Percentiles rank a stretch among this genome's conserved stretches.
These are phyloP conservation scores for Diachrysia chrysitis DNA, from an alignment of 2,888 invertebrate species.

Conservation along the genomic window DNA sequence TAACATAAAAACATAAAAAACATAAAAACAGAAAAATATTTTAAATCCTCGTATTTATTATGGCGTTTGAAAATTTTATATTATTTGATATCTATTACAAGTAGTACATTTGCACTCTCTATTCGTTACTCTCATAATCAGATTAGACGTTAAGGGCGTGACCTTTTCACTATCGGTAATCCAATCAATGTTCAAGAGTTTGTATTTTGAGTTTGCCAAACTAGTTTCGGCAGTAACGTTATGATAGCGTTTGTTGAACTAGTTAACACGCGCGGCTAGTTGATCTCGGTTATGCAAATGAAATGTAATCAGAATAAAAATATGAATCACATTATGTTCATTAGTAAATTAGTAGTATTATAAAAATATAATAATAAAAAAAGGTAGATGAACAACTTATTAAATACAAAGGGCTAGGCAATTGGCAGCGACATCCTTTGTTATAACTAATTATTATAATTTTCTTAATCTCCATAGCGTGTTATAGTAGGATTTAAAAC, in stretches of 20 bases:
- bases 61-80: too few relatives aligned
- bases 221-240: neutral
- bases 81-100: too few relatives aligned
- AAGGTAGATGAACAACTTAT: too few relatives aligned
- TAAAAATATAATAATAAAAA: too few relatives aligned
- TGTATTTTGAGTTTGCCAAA: neutral
- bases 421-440: too few relatives aligned
- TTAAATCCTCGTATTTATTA: too few relatives aligned
- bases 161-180: neutral
- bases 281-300: neutral
- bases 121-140: neutral
- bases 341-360: neutral
- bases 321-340: neutral
- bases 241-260: neutral
- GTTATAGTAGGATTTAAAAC: neutral
- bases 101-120: too few relatives aligned
- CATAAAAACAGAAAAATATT: too few relatives aligned
- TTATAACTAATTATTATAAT: neutral
- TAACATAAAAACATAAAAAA: too few relatives aligned
- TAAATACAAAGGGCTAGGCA: too few relatives aligned
- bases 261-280: neutral
- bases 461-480: neutral
- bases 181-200: neutral
- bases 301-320: neutral
- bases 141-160: neutral